phyloP scores from a whole-genome alignment of 1,140 invertebrate species.

The Drosophila novamexicana region DNA sequence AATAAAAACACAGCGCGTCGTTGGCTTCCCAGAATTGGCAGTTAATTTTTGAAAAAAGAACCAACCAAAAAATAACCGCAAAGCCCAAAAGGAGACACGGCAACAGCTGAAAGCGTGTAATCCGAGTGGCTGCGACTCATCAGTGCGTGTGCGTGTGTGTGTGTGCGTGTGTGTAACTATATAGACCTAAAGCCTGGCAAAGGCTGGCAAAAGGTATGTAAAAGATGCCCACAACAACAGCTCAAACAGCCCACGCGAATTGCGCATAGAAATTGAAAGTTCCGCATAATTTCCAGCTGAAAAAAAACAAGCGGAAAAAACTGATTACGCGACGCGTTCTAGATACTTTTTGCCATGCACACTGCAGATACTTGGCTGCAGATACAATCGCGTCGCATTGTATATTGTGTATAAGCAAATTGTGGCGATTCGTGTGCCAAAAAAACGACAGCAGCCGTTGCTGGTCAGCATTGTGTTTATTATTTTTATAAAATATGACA shows the following conservation, averaged over 20 bases:
- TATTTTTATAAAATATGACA: slow-evolving; percentile 70
- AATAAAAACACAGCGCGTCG: slow-evolving; percentile 34
- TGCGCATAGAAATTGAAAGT: slow-evolving; percentile 76
- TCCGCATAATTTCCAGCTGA: slow-evolving; percentile 56
- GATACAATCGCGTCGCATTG: slow-evolving; percentile 36
- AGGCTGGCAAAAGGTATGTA: slow-evolving; percentile 12
- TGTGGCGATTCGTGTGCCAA: slow-evolving; percentile 60
- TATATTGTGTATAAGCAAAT: slow-evolving; percentile 9
- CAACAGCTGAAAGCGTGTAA: slow-evolving; percentile 57
- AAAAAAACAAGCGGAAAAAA: slow-evolving; percentile 41
- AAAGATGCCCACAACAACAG: slow-evolving; percentile 33
- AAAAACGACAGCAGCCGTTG: slow-evolving; percentile 27
- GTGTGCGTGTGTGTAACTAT: slow-evolving; percentile 56
- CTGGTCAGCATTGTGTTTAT: slow-evolving; percentile 60
- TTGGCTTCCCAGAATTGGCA: slow-evolving; percentile 76
- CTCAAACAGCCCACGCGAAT: slow-evolving; percentile 55
- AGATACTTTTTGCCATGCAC: slow-evolving; percentile 60
- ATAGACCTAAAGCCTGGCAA: slow-evolving; percentile 21
- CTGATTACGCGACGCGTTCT: slow-evolving; percentile 79
- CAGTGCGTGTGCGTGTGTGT: slow-evolving; percentile 5
- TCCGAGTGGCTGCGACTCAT: slow-evolving; percentile 16
- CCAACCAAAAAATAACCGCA: slow-evolving; percentile 35
- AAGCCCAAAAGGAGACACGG: slow-evolving; percentile 28
- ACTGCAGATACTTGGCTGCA: slow-evolving; percentile 21
- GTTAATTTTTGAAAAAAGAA: slow-evolving; percentile 73